These are phyloP conservation scores for Hypocryptadius cinnamomeus DNA, from an alignment of 2,113 vertebrate species.

Conservation along the genomic window DNA sequence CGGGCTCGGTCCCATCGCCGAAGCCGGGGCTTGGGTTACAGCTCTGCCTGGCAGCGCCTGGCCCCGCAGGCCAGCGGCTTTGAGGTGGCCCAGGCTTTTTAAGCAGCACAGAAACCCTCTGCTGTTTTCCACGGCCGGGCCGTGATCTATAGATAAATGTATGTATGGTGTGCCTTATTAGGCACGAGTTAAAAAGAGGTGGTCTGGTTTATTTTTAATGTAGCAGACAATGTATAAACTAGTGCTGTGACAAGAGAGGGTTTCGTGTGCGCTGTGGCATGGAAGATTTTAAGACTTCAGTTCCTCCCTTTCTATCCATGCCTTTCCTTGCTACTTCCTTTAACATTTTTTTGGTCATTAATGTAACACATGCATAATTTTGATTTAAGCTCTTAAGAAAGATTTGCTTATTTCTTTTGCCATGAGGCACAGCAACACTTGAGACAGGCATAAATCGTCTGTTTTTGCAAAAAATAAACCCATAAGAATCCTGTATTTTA, in stretches of 20 bases:
- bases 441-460: background rate
- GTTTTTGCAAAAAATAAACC: background rate
- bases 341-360: background rate
- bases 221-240: background rate
- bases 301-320: background rate
- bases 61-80: background rate
- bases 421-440: background rate
- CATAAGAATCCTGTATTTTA: background rate
- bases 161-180: background rate
- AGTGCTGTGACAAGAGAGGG: background rate
- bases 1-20: constrained; percentile 30
- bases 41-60: background rate
- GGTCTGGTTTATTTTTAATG: constrained; percentile 10
- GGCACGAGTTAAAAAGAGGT: background rate
- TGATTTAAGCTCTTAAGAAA: background rate
- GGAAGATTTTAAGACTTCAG: background rate
- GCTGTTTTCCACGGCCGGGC: background rate
- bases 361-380: background rate
- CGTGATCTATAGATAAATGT: background rate
- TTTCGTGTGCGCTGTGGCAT: background rate
- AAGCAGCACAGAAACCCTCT: background rate
- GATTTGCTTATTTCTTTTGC: background rate
- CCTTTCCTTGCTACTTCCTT: background rate
- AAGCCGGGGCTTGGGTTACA: constrained; percentile 43
- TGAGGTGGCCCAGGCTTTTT: background rate